Conservation (phyloP, 1,140 invertebrate species). For the Scaptomyza graminum region DNA sequence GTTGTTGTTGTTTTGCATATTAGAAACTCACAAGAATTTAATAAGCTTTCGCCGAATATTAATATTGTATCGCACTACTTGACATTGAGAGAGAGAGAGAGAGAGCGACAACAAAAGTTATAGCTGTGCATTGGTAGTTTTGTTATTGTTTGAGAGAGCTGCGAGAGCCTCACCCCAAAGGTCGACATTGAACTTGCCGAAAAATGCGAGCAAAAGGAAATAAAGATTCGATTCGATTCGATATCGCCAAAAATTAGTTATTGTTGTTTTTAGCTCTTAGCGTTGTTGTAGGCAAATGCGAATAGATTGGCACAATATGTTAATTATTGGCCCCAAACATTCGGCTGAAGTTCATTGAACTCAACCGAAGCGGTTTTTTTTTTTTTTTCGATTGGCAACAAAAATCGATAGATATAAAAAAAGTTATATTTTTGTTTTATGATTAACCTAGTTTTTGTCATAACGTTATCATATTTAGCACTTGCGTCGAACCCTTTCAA, state of each 20-base stretch:
- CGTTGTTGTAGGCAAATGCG: conserved; percentile 1
- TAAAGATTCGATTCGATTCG: conserved; percentile 13
- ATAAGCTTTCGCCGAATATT: conserved; percentile 11
- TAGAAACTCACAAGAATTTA: conserved; percentile 16
- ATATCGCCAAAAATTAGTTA: conserved; percentile 6
- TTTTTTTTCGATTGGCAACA: neutral
- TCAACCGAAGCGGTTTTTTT: neutral
- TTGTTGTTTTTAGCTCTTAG: conserved; percentile 1
- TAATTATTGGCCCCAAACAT: conserved; percentile 34
- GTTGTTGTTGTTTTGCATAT: conserved; percentile 1
- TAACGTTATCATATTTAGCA: too few relatives aligned
- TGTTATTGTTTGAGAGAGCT: neutral
- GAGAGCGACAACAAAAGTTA: neutral
- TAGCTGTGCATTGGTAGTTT: neutral
- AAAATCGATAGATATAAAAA: neutral
- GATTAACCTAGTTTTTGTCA: too few relatives aligned
- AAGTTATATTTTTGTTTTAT: too few relatives aligned
- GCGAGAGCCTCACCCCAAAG: neutral
- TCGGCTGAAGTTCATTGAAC: conserved; percentile 45
- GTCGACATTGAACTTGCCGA: conserved; percentile 74
- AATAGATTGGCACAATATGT: conserved; percentile 56
- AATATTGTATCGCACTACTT: neutral
- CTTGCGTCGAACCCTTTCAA: too few relatives aligned
- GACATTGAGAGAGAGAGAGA: neutral
- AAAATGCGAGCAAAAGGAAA: conserved; percentile 39